Conservation (phyloP, 2,888 invertebrate genomes). For the Parnassius orleans region DNA sequence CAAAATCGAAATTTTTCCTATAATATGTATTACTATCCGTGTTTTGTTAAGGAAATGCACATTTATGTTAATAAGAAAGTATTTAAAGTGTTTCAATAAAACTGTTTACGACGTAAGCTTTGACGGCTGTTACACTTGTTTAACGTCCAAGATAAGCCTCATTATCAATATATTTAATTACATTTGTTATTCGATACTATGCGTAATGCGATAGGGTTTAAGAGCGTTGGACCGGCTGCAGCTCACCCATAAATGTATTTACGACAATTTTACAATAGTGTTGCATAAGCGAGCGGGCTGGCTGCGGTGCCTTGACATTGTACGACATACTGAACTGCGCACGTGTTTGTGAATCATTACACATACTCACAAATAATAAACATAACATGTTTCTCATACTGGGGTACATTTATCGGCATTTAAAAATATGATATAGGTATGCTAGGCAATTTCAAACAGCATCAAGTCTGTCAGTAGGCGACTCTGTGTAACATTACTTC, state of each 20-base stretch:
- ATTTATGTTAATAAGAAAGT: neutral
- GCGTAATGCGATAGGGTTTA: constrained; percentile 9
- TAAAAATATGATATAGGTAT: no score
- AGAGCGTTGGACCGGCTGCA: constrained; percentile 7
- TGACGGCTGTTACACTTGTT: constrained; percentile 13
- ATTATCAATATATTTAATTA: constrained; percentile 20
- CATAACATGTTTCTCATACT: neutral
- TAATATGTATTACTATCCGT: no score
- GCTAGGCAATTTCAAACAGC: no score
- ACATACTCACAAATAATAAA: constrained; percentile 27
- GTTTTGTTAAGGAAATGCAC: no score
- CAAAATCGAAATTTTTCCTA: no score
- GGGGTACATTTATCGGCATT: neutral
- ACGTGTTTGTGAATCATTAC: constrained; percentile 69
- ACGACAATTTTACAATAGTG: constrained; percentile 68
- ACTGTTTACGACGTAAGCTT: neutral
- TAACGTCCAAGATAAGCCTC: constrained; percentile 17
- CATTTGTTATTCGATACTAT: constrained; percentile 14
- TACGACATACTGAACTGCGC: constrained; percentile 65
- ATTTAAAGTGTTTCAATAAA: neutral
- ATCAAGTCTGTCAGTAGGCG: no score
- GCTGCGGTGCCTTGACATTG: constrained; percentile 72
- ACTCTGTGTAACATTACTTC: no score
- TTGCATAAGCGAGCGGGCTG: constrained; percentile 62
- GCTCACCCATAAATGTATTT: constrained; percentile 58